Conservation (phyloP, 2,113 vertebrate genomes). For the Cyrtonyx montezumae region DNA sequence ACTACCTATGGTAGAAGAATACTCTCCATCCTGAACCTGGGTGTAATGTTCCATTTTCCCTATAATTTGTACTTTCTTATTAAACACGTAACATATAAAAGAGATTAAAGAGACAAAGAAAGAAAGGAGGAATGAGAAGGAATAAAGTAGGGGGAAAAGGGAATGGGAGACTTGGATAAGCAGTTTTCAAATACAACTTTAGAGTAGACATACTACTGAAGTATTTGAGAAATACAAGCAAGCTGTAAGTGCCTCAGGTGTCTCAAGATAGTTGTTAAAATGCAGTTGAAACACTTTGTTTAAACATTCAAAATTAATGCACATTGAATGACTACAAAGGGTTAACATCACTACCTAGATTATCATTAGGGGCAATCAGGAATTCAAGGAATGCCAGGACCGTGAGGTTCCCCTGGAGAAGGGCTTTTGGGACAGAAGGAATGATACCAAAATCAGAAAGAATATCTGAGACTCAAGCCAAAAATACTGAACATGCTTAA, state of each 20-base stretch:
- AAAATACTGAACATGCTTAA: not conserved
- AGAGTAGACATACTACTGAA: not conserved
- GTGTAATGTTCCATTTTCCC: too few species aligned
- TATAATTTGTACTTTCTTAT: too few species aligned
- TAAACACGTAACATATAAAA: too few species aligned
- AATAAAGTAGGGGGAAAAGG: not conserved
- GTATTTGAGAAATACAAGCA: not conserved
- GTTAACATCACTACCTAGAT: conserved; percentile 36
- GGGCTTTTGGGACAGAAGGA: conserved; percentile 89
- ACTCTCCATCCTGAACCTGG: too few species aligned
- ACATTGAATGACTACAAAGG: not conserved
- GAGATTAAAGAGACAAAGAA: not conserved
- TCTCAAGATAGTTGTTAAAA: not conserved
- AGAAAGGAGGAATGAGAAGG: not conserved
- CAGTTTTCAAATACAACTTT: not conserved
- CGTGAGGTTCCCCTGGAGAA: conserved; percentile 86
- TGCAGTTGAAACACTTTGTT: not conserved
- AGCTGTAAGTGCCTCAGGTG: not conserved
- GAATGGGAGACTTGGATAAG: not conserved
- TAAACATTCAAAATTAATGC: not conserved
- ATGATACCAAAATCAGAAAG: not conserved
- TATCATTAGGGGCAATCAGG: conserved; percentile 86
- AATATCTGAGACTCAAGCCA: not conserved
- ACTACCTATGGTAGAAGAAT: too few species aligned
- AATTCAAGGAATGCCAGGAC: conserved; percentile 86